Conservation (phyloP, 2,797 vertebrate species). For the Delichon dasypus region DNA sequence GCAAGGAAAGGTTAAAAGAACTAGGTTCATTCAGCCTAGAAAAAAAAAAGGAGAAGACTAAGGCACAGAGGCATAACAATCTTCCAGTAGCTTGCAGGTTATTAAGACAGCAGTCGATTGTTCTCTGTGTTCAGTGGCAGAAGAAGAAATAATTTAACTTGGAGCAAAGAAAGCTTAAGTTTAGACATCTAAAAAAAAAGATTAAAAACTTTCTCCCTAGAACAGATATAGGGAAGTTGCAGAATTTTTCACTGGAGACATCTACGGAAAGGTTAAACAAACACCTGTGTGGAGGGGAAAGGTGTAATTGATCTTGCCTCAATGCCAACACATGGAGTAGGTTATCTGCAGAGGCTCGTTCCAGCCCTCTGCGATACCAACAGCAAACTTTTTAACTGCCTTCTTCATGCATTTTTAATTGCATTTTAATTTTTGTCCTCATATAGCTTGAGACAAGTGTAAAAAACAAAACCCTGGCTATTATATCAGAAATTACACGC, state of each 20-base stretch:
- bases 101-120: constrained; percentile 64
- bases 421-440: constrained; percentile 46
- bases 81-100: constrained; percentile 56
- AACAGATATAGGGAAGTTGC: constrained; percentile 13
- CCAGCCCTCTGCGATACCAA: neutral
- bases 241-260: constrained; percentile 17
- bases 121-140: constrained; percentile 57
- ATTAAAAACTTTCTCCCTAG: neutral
- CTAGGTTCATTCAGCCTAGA: constrained; percentile 4
- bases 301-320: constrained; percentile 41
- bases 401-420: constrained; percentile 54
- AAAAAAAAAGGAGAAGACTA: neutral
- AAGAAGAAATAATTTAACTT: constrained; percentile 66
- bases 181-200: neutral
- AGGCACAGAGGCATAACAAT: constrained; percentile 54
- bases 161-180: constrained; percentile 50
- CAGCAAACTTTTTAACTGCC: constrained; percentile 25
- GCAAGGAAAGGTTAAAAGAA: constrained; percentile 51
- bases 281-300: constrained; percentile 33
- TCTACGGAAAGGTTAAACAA: constrained; percentile 38
- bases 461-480: neutral
- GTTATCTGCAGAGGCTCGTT: neutral
- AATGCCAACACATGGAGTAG: neutral
- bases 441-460: neutral
- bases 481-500: constrained; percentile 29